These are phyloP conservation scores for Nemapogon koenigi DNA, from an alignment of 2,888 invertebrate species.

Conservation along the genomic window DNA sequence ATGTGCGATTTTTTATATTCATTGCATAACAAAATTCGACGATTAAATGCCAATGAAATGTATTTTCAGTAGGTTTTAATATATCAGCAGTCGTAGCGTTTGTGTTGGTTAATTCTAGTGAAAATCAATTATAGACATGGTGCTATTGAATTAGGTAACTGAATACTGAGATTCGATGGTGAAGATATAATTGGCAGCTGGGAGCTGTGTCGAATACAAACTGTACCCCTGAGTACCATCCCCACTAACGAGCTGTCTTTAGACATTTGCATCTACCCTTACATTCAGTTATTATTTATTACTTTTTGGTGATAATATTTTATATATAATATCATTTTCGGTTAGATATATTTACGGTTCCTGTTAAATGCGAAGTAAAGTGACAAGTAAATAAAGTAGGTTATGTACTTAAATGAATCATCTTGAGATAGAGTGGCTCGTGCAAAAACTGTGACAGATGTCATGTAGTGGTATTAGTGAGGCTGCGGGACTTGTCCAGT, in stretches of 20 bases:
- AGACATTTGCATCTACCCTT: no score
- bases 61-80: no score
- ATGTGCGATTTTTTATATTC: constrained; percentile 3
- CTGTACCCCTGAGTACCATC: constrained; percentile 31
- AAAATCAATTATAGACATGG: constrained; percentile 6
- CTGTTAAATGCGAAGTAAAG: no score
- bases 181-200: constrained; percentile 22
- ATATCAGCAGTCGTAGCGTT: no score
- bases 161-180: constrained; percentile 15
- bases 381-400: no score
- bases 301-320: not conserved
- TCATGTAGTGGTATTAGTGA: not conserved
- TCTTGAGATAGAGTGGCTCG: no score
- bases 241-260: constrained; percentile 31
- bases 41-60: not conserved
- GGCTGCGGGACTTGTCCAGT: not conserved
- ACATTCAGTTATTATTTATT: no score
- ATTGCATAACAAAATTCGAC: constrained; percentile 1
- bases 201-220: constrained; percentile 23
- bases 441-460: not conserved
- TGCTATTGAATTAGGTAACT: constrained; percentile 27
- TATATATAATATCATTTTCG: no score
- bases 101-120: no score
- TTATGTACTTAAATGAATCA: no score
- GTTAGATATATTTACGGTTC: no score